Evolutionary conservation across 2,113 vertebrate species (phyloP).

Genomic region (Microcebus tavaratra): DNA sequence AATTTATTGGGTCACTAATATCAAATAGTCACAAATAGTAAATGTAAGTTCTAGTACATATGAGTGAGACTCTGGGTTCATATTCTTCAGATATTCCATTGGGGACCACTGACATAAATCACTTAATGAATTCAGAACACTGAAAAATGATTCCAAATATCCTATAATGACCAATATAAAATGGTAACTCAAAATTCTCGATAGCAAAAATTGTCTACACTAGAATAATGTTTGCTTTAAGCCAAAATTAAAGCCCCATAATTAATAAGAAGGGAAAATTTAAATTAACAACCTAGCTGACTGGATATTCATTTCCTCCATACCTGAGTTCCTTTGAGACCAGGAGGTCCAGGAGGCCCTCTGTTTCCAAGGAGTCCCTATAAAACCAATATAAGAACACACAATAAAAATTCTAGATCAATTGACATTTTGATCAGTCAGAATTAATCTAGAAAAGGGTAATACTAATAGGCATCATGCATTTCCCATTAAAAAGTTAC

Average conservation of each 20-base stretch:
- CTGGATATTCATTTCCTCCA: constrained; percentile 42
- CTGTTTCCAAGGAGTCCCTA: constrained; percentile 93
- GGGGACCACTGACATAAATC: constrained; percentile 63
- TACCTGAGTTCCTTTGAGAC: constrained; percentile 95
- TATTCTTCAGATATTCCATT: neutral
- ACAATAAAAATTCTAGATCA: constrained; percentile 10
- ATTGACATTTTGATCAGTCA: neutral
- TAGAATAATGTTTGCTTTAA: constrained; percentile 22
- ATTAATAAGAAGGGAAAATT: constrained; percentile 12
- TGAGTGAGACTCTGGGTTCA: neutral
- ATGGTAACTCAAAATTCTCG: constrained; percentile 40
- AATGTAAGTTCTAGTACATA: constrained; percentile 37
- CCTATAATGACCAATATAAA: constrained; percentile 22
- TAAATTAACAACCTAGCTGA: neutral
- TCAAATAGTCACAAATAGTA: constrained; percentile 36
- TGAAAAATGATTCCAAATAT: neutral
- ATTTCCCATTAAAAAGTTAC: neutral
- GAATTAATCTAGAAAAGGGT: neutral
- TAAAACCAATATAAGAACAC: constrained; percentile 70
- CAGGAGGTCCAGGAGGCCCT: constrained; percentile 91
- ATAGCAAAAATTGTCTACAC: neutral
- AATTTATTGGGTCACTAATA: constrained; percentile 33
- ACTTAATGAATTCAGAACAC: neutral
- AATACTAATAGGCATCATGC: neutral
- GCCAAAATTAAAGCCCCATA: neutral